phyloP scores from a whole-genome alignment of 2,888 invertebrate species.

The Colletes collaris region DNA sequence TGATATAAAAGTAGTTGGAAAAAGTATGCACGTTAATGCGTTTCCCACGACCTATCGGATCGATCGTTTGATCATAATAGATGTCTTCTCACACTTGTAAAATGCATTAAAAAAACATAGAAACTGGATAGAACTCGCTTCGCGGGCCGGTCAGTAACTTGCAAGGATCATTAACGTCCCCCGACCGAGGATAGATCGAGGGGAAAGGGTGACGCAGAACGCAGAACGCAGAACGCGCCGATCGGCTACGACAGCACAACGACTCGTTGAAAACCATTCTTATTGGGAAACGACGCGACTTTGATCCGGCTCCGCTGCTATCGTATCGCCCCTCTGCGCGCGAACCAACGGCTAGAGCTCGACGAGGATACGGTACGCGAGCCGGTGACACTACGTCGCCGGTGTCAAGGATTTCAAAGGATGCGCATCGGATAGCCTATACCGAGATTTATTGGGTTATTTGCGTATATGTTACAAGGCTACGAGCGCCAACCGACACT shows the following conservation, averaged over 20 bases:
- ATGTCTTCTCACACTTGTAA: slow-evolving; percentile 1
- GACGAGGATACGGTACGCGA: slow-evolving; percentile 32
- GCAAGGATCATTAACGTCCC: slow-evolving; percentile 61
- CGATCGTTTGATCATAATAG: not conserved
- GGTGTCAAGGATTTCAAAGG: slow-evolving; percentile 77
- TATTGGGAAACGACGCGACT: slow-evolving; percentile 64
- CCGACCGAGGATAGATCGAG: slow-evolving; percentile 29
- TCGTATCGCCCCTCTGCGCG: slow-evolving; percentile 22
- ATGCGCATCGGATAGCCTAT: slow-evolving; percentile 74
- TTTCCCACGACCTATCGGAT: not conserved
- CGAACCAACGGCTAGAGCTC: not conserved
- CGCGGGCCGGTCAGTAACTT: slow-evolving; percentile 54
- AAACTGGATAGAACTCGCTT: slow-evolving; percentile 6
- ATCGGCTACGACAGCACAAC: not conserved
- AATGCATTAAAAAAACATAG: not conserved
- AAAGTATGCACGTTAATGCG: too few relatives aligned
- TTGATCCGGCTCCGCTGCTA: slow-evolving; percentile 62
- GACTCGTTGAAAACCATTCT: slow-evolving; percentile 35
- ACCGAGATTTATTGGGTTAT: slow-evolving; percentile 80
- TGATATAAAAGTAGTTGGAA: too few relatives aligned
- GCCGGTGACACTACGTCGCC: slow-evolving; percentile 68
- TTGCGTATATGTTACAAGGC: slow-evolving; percentile 81
- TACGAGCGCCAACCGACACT: slow-evolving; percentile 60
- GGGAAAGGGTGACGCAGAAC: slow-evolving; percentile 29
- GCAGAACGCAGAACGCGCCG: too few relatives aligned